Base-by-base conservation (phyloP, 1,140 invertebrate species). In the Ceratoteleas bidentatus region DNA sequence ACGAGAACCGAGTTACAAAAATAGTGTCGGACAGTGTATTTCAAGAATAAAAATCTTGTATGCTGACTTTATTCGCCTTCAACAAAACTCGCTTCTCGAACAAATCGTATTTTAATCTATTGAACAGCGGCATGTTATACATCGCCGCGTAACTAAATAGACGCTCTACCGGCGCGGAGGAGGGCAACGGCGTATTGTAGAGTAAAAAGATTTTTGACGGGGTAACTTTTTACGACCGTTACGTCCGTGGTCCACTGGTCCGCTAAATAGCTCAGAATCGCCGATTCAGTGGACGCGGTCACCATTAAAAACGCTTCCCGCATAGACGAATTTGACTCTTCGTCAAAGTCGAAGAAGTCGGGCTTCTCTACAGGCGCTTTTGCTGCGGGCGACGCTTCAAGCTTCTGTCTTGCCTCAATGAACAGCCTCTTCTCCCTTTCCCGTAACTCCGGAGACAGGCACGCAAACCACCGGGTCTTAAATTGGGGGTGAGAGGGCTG, bases 141-240 rank as follows among this genome's bases (percentile, higher is more conserved):
- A 62, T 62, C 0, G 58, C 49, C 0, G 58, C 58, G n/a, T 62
- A 47, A 8, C 13, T 62, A 34, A 62, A 62, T n/a, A 62, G 24
- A 4, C 58, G 6, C 36, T 62, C 45, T 0, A 62, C 58, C 2
- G 58, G 45, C 15, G 58, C 58, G 1, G 58, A 62, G 0, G 58
- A 62, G 0, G 58, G 58, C 0, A 62, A 15, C 0, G 45, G 58
- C 0, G 58, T 62, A 36, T 62, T 62, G 8, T 62, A 62, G 7
- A 34, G 5, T 2, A 62, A 15, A 36, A 49, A 62, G 7, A 62
- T 3, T 15, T 62, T 49, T 8, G 10, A 62, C 2, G 0, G 58
- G 43, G 15, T 13, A 36, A 14, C 49, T 62, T 36, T 36, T 36
- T 33, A 62, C 11, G 14, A 33, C 15, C 0, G 43, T 7, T 2